Percentiles rank a stretch among this genome's conserved stretches.
phyloP scores from a whole-genome alignment of 53 echinoderm and acorn worm species.

The Stichopus horrens region DNA sequence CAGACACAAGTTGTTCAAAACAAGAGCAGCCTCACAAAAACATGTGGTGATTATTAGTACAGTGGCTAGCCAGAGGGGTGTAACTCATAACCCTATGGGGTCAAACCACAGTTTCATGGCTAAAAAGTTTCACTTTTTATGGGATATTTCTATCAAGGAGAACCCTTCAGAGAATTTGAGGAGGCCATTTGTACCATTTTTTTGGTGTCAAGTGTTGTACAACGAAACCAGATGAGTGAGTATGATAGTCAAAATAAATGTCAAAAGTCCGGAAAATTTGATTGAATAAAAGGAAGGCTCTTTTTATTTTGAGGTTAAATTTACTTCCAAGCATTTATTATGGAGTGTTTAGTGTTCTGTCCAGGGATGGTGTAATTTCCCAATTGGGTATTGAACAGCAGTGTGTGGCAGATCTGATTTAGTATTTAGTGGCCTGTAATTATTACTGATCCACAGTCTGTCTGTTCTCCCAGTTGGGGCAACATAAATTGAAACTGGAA shows the following conservation, averaged over 20 bases:
- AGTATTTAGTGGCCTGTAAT: too few relatives aligned
- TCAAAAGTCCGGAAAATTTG: neutral
- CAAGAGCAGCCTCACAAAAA: conserved; percentile 6
- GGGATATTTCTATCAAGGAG: neutral
- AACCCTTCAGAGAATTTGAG: neutral
- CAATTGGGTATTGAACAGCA: too few relatives aligned
- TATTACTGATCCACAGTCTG: too few relatives aligned
- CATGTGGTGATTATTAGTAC: conserved; percentile 39
- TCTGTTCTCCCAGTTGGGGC: too few relatives aligned
- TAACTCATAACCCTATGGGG: conserved; percentile 18
- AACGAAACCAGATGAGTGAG: neutral
- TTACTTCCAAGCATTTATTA: too few relatives aligned
- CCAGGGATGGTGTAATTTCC: too few relatives aligned
- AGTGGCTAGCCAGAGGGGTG: neutral
- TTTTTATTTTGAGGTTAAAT: too few relatives aligned
- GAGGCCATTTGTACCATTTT: neutral
- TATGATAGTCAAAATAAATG: neutral
- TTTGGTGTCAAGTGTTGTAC: neutral
- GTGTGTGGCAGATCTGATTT: too few relatives aligned
- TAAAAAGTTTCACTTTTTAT: conserved; percentile 6
- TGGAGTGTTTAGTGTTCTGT: too few relatives aligned
- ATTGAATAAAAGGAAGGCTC: neutral
- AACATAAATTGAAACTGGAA: too few relatives aligned
- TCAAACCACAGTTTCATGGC: conserved; percentile 11
- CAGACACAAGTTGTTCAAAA: conserved; percentile 1